Evolutionary conservation across 1,140 invertebrate species (phyloP).

Genomic region (Liolophura sinensis): DNA sequence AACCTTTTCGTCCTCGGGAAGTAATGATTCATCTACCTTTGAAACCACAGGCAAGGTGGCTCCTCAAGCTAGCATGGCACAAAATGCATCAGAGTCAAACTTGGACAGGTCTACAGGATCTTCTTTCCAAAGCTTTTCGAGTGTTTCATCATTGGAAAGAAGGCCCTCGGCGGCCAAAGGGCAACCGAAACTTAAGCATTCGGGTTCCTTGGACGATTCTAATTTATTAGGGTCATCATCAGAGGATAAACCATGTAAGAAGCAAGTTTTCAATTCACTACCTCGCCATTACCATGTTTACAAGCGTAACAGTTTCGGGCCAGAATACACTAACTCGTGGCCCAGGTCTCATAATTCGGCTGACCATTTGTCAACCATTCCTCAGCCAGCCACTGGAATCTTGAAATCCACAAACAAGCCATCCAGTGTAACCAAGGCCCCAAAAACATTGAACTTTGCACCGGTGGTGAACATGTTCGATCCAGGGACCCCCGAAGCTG

Average conservation of each 20-base stretch:
- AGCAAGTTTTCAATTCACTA: not conserved
- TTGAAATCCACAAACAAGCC: constrained; percentile 40
- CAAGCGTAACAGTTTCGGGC: constrained; percentile 14
- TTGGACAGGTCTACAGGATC: too few species aligned
- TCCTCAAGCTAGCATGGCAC: not conserved
- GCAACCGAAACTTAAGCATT: not conserved
- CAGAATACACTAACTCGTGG: constrained; percentile 41
- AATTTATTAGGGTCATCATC: not conserved
- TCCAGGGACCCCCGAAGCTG: constrained; percentile 24
- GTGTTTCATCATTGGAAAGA: not conserved
- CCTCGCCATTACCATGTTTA: too few species aligned
- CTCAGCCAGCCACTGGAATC: constrained; percentile 26
- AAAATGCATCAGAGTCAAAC: not conserved
- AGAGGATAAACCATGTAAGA: not conserved
- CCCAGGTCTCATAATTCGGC: constrained; percentile 29
- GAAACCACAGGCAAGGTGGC: not conserved
- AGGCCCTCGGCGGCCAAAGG: not conserved
- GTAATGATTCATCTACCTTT: not conserved
- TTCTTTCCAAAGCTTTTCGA: too few species aligned
- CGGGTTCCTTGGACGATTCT: not conserved
- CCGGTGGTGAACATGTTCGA: constrained; percentile 45
- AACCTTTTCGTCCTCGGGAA: not conserved
- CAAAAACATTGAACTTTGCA: constrained; percentile 47
- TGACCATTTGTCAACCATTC: constrained; percentile 12
- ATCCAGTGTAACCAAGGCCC: constrained; percentile 23